Base-by-base conservation (phyloP, 1,140 invertebrate species). In the Chrysopa pallens region DNA sequence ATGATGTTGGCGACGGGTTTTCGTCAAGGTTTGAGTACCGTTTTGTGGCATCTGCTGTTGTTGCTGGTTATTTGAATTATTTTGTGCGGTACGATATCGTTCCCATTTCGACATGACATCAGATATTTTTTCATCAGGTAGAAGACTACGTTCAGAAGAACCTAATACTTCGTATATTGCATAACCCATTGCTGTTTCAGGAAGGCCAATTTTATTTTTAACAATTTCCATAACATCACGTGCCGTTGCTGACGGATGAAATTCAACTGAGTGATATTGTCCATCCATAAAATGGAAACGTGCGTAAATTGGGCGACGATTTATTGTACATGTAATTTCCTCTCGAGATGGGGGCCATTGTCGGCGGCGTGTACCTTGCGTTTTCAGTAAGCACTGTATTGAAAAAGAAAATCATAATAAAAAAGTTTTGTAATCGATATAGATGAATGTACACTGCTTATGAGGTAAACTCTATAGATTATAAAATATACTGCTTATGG, bases 31-130 rank as follows among this genome's bases (percentile, higher is more conserved):
- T 33, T 33, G 31, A 58, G 63, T n/a, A 56, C 49, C 39, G 58
- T 59, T 29, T 57, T 56, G 44, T 40, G 50, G 48, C 8, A 50
- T 45, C 46, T 47, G 40, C 43, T 55, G 56, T 40, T 54, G 42
- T 55, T 61, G 56, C 56, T 49, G 64, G 52, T 47, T 70, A 50
- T 58, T 69, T 54, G 57, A 71, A 47, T 69, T 72, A 53, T 59
- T 72, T 23, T 23, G 17, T 14, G 71, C 67, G n/a, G 64, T 64
- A 45, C 79, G 68, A 45, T 86, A 86, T 48, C 81, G 74, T 61
- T 96, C 92, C 91, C 92, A 95, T 60, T 91, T 87, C 0, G 89
- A 88, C 70, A 96, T 82, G 11, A 93, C 88, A 60, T 96, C 92
- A 4, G 88, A 84, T 9, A 92, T 76, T 53, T 92, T 88, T 58